Percentiles rank a stretch among this genome's conserved stretches.
Conservation (phyloP, 1,140 invertebrate genomes). For the Nebria ingens region DNA sequence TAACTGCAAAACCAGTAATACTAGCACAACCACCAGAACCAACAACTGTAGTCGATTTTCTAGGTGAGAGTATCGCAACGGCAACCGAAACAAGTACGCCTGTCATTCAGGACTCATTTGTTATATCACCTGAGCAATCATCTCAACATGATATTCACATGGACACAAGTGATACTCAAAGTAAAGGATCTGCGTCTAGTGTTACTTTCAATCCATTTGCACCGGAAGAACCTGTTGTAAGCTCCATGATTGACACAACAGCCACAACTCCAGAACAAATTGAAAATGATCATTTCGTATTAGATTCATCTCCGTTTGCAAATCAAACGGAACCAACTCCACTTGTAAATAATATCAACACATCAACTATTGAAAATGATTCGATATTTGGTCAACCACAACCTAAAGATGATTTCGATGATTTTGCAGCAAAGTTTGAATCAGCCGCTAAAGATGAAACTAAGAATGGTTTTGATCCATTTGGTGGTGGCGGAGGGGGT, state of each 20-base stretch:
- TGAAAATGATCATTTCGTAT: constrained; percentile 7
- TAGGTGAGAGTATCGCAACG: constrained; percentile 21
- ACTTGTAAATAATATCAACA: constrained; percentile 1
- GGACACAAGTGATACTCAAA: constrained; percentile 33
- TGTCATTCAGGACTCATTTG: constrained; percentile 11
- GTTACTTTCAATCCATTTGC: constrained; percentile 40
- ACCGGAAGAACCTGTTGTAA: constrained; percentile 30
- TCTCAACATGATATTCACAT: constrained; percentile 29
- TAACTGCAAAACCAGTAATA: constrained; percentile 28
- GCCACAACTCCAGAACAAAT: background rate
- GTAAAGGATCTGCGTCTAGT: constrained; percentile 32
- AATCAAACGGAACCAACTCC: constrained; percentile 13
- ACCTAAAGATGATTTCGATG: constrained; percentile 59
- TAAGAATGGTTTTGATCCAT: constrained; percentile 37
- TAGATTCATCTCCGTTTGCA: constrained; percentile 8
- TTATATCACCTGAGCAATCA: constrained; percentile 26
- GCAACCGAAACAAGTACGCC: background rate
- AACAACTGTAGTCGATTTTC: constrained; percentile 26
- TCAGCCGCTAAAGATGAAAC: constrained; percentile 46
- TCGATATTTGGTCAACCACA: constrained; percentile 5
- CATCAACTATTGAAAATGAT: background rate
- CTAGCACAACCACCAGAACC: too few relatives aligned
- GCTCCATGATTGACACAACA: background rate
- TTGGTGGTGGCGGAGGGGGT: constrained; percentile 34
- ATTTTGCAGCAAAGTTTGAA: constrained; percentile 79